These are phyloP conservation scores for Diloba caeruleocephala DNA, from an alignment of 2,888 invertebrate genomes.

Conservation along the genomic window DNA sequence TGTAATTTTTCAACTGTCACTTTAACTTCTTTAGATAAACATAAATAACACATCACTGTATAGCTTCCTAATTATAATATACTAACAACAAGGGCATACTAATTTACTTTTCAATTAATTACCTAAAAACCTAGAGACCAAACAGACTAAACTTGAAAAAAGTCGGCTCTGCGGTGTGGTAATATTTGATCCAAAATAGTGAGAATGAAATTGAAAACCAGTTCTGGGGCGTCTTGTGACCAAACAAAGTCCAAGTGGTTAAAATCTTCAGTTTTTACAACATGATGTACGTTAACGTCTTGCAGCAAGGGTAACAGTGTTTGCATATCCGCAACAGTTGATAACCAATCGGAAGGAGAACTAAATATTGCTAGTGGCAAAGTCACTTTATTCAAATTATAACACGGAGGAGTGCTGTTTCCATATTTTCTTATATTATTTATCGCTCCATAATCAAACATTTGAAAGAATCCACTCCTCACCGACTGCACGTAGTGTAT, in stretches of 20 bases:
- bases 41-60: too few relatives aligned
- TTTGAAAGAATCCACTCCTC: conserved; percentile 62
- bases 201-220: conserved; percentile 53
- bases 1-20: too few relatives aligned
- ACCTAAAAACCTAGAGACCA: background rate
- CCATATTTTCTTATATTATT: conserved; percentile 55
- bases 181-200: conserved; percentile 40
- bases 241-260: conserved; percentile 69
- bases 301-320: conserved; percentile 54
- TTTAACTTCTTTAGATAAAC: too few relatives aligned
- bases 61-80: too few relatives aligned
- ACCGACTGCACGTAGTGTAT: conserved; percentile 69
- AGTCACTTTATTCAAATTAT: conserved; percentile 55
- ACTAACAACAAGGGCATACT: too few relatives aligned
- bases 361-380: conserved; percentile 61
- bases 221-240: conserved; percentile 54
- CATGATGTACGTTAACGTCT: conserved; percentile 54
- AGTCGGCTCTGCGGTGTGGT: background rate
- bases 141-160: background rate
- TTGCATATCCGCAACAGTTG: conserved; percentile 53
- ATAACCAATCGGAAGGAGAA: conserved; percentile 65
- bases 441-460: conserved; percentile 57
- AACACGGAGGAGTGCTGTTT: conserved; percentile 47
- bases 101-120: too few relatives aligned
- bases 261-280: conserved; percentile 56